Evolutionary conservation across 2,888 invertebrate genomes (phyloP).

Genomic region (Parnassius mnemosyne): DNA sequence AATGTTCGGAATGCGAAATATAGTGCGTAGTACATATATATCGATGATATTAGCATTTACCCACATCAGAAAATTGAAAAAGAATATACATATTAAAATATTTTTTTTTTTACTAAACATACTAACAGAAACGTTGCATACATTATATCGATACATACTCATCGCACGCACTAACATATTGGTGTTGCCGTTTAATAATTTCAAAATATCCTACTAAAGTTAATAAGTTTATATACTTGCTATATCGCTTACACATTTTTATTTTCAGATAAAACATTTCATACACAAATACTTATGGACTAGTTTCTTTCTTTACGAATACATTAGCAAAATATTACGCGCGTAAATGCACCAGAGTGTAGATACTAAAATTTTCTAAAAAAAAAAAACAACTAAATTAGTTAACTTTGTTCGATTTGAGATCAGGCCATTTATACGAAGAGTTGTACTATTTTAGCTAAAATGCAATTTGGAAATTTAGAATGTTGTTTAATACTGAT

Average conservation of each 20-base stretch:
- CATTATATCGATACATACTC: conserved; percentile 6
- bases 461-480: conserved; percentile 36
- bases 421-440: conserved; percentile 46
- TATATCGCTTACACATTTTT: conserved; percentile 2
- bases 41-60: neutral
- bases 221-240: conserved; percentile 10
- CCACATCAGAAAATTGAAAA: neutral
- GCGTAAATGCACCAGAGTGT: conserved; percentile 22
- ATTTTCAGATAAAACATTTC: conserved; percentile 9
- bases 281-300: conserved; percentile 31
- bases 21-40: no score
- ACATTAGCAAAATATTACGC: conserved; percentile 26
- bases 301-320: conserved; percentile 28
- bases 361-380: conserved; percentile 24
- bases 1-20: no score
- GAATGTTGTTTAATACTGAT: conserved; percentile 28
- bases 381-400: conserved; percentile 36
- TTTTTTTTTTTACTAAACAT: conserved; percentile 5
- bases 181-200: conserved; percentile 15
- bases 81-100: conserved; percentile 9
- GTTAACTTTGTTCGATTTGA: conserved; percentile 56
- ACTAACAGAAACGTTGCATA: neutral
- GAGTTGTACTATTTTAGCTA: conserved; percentile 31
- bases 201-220: conserved; percentile 19
- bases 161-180: conserved; percentile 14